phyloP scores from a whole-genome alignment of 2,888 invertebrate species.

The Aphodius sticticus region DNA sequence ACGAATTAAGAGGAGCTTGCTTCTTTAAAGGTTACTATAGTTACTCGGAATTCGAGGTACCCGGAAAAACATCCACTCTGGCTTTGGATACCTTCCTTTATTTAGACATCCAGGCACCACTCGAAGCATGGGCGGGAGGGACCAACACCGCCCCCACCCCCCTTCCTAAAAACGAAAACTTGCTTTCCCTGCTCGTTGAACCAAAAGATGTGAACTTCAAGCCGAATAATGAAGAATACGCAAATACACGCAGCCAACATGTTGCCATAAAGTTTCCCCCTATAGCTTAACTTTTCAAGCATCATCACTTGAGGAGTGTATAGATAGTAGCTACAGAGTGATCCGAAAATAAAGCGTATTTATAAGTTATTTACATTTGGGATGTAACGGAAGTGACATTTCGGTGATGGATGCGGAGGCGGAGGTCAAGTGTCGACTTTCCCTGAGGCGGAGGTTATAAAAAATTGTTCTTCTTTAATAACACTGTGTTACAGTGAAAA shows the following conservation, averaged over 20 bases:
- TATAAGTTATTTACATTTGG: no score
- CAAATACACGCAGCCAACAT: not conserved
- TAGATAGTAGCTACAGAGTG: no score
- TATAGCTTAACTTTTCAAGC: not conserved
- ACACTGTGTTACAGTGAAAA: no score
- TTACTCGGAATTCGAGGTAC: constrained; percentile 12
- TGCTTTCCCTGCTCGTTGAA: not conserved
- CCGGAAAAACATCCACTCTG: not conserved
- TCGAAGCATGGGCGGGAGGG: not conserved
- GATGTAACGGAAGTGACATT: no score
- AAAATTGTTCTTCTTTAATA: no score
- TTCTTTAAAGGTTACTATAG: constrained; percentile 26
- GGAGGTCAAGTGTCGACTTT: no score
- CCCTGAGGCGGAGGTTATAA: no score
- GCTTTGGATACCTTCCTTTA: not conserved
- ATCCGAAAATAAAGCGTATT: no score
- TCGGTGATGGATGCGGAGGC: no score
- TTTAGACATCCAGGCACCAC: constrained; percentile 4
- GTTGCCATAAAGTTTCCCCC: not conserved
- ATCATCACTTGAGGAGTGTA: not conserved
- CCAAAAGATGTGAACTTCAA: not conserved
- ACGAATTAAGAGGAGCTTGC: constrained; percentile 4
- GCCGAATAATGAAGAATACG: not conserved
- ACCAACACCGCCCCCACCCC: not conserved
- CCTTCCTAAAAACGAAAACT: not conserved